phyloP scores from a whole-genome alignment of 2,888 invertebrate genomes.

The Stenchaetothrips biformis region DNA sequence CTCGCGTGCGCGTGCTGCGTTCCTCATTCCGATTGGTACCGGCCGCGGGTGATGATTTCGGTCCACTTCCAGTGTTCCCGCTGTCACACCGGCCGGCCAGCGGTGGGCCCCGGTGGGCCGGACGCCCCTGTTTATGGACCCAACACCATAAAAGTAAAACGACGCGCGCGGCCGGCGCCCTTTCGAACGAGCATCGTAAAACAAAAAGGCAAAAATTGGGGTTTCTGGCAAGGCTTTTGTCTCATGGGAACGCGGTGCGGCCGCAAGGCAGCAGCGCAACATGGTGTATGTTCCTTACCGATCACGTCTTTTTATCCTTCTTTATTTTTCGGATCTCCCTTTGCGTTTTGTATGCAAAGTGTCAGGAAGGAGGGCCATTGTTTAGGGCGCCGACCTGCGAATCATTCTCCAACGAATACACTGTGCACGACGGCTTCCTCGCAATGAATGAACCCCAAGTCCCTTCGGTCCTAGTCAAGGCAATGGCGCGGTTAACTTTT shows the following conservation, averaged over 20 bases:
- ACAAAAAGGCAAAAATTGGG: not conserved
- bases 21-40: not conserved
- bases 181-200: not conserved
- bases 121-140: not conserved
- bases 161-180: not conserved
- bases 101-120: not conserved
- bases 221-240: not conserved
- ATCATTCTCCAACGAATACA: too few species aligned
- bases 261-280: too few species aligned
- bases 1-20: not conserved
- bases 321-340: too few species aligned
- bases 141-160: slow-evolving; percentile 1
- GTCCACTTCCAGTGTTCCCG: not conserved
- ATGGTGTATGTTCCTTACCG: too few species aligned
- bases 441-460: too few species aligned
- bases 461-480: too few species aligned
- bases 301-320: too few species aligned
- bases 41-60: not conserved
- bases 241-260: too few species aligned
- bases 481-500: too few species aligned
- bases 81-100: not conserved
- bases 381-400: not conserved
- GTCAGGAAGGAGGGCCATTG: not conserved
- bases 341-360: slow-evolving; percentile 1
- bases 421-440: too few species aligned